Percentiles rank a stretch among this genome's conserved stretches.
phyloP scores from a whole-genome alignment of 2,113 vertebrate genomes.

The Numenius arquata region DNA sequence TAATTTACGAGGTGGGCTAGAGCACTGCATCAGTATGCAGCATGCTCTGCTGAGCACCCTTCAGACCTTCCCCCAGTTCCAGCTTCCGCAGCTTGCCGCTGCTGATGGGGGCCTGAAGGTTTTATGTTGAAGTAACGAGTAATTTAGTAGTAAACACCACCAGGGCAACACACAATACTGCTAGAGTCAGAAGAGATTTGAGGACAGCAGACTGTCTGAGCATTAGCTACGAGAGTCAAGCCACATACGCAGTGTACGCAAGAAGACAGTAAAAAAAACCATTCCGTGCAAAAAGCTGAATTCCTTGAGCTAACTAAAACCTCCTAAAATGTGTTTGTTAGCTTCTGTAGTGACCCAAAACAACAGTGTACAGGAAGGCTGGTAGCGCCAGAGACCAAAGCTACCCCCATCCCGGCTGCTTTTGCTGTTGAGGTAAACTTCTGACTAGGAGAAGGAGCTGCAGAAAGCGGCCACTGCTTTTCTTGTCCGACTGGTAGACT shows the following conservation, averaged over 20 bases:
- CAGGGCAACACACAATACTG: background rate
- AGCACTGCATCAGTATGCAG: background rate
- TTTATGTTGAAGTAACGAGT: background rate
- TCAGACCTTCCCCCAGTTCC: background rate
- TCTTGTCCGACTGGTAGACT: background rate
- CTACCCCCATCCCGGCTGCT: background rate
- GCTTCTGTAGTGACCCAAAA: background rate
- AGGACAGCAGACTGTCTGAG: background rate
- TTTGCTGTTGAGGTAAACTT: background rate
- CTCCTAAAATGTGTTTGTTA: background rate
- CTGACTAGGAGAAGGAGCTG: background rate
- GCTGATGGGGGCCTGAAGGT: background rate
- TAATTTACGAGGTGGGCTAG: background rate
- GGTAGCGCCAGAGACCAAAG: background rate
- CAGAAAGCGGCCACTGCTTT: background rate
- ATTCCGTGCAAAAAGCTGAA: background rate
- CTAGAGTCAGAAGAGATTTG: background rate
- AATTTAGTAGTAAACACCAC: background rate
- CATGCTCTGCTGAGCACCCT: background rate
- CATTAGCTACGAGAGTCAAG: fast-evolving
- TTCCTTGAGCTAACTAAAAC: background rate
- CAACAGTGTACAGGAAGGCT: background rate
- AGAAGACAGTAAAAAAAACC: background rate
- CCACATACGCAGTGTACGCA: fast-evolving
- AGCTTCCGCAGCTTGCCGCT: background rate